Percentiles rank a stretch among this genome's conserved stretches.
These are phyloP conservation scores for Paracanthobrama guichenoti DNA, from an alignment of 2,113 vertebrate species.

Conservation along the genomic window DNA sequence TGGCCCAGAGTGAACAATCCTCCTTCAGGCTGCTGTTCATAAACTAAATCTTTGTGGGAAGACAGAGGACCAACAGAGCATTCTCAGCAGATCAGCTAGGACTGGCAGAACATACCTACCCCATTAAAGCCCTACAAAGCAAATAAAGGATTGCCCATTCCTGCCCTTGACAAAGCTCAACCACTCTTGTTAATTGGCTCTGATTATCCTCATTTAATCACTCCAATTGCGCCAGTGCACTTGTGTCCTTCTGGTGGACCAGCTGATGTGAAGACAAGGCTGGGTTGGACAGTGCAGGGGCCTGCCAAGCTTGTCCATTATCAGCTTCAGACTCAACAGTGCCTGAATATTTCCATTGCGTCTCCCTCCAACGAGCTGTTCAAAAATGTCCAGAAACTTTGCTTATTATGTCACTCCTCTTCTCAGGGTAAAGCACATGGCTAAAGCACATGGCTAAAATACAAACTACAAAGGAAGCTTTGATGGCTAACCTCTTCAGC, in stretches of 20 bases:
- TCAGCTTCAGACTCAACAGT: background rate
- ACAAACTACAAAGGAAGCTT: too few relatives aligned
- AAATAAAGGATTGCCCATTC: background rate
- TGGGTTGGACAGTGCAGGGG: background rate
- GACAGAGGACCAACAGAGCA: background rate
- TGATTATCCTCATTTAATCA: background rate
- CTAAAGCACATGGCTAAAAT: too few relatives aligned
- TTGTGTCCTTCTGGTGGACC: background rate
- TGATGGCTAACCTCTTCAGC: too few relatives aligned
- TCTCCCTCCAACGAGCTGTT: background rate
- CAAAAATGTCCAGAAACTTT: too few relatives aligned
- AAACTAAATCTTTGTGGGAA: background rate
- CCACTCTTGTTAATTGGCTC: too few relatives aligned
- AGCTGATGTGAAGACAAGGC: background rate
- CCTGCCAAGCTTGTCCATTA: background rate
- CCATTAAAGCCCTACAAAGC: background rate
- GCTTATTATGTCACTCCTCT: too few relatives aligned
- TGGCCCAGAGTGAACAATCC: conserved; percentile 1
- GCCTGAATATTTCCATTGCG: background rate
- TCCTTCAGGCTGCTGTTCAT: conserved; percentile 3
- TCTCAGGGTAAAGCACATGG: too few relatives aligned
- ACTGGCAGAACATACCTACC: conserved; percentile 25
- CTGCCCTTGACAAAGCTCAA: background rate
- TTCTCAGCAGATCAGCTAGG: conserved; percentile 27
- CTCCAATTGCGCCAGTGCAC: background rate